Evolutionary conservation across 2,113 vertebrate species (phyloP), one percentile per base, ranked within the genome.

Genomic region (Chionodraco myersi): DNA sequence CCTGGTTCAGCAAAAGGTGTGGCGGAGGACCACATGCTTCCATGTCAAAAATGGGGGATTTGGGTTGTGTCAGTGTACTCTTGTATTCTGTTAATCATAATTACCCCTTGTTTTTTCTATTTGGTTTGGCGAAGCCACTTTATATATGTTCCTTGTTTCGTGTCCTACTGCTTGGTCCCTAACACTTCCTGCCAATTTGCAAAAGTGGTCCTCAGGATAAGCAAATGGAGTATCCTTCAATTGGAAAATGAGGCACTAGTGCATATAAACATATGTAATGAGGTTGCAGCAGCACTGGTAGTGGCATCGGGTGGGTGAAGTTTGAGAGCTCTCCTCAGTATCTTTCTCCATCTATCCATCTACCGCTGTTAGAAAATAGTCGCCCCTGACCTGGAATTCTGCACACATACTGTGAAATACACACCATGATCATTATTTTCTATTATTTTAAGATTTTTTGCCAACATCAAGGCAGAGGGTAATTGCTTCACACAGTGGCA

Each of bases 401-500:
- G 18, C 56, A 80, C n/a, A 75, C 60, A 47, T 4, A 75, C 79
- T 66, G 77, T 13, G 63, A 75, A 54, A 77, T 73, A 56, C 44
- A 51, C 60, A 14, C 2, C 53, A 44, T 34, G 44, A 54, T 53
- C 53, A 53, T 66, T 80, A 1, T 70, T 83, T 76, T 53, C 16
- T 8, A 36, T 67, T 26, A 49, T 66, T 66, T 75, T 23, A 59
- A n/a, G 41, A 34, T 51, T 15, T 26, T 76, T 72, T 72, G 65
- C 21, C 1, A 57, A 63, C 72, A 81, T 84, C 34, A 10, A 72
- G 45, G 10, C 62, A 1, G 12, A 69, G 63, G 65, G 2, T 79
- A 76, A 88, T 76, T 75, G 71, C 66, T 80, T 79, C 4, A n/a
- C 79, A 53, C 53, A 77, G 82, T 21, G 10, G 68, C 36, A 59